Conservation (phyloP, 2,888 invertebrate species). For the Pandemis heparana region DNA sequence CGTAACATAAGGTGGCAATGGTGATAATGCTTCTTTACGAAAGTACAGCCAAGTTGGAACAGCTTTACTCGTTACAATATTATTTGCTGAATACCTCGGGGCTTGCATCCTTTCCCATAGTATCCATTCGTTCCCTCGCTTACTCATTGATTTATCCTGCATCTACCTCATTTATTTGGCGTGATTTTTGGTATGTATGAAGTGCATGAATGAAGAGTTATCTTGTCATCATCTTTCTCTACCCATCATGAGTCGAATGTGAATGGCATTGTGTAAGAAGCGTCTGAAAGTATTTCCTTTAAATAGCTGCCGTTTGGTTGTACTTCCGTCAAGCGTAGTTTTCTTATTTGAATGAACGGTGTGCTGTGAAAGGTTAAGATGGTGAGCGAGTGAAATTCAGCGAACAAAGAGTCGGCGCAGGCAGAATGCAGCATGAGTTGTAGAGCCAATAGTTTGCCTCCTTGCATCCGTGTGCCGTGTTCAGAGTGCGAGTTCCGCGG, state of each 20-base stretch:
- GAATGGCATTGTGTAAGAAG: constrained; percentile 16
- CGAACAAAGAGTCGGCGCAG: constrained; percentile 68
- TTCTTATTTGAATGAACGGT: constrained; percentile 67
- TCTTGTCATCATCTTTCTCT: constrained; percentile 36
- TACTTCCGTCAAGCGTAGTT: constrained; percentile 72
- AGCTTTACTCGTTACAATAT: constrained; percentile 53
- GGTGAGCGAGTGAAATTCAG: constrained; percentile 84
- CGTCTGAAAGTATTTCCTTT: constrained; percentile 9
- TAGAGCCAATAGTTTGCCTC: constrained; percentile 75
- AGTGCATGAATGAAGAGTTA: constrained; percentile 54
- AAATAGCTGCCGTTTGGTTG: constrained; percentile 76
- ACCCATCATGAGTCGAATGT: constrained; percentile 19
- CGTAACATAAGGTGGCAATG: constrained; percentile 25
- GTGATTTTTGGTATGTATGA: constrained; percentile 58
- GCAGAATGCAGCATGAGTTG: constrained; percentile 70
- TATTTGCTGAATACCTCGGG: constrained; percentile 71
- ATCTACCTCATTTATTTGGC: constrained; percentile 63
- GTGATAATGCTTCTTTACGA: constrained; percentile 49
- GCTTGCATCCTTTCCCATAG: constrained; percentile 68
- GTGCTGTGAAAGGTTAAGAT: constrained; percentile 44
- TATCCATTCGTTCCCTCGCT: constrained; percentile 53
- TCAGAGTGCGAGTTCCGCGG: constrained; percentile 61
- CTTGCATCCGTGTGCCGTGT: constrained; percentile 80
- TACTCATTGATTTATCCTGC: constrained; percentile 63
- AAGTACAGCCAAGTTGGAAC: constrained; percentile 82